Conservation (phyloP, 2,888 invertebrate species). For the Hypomecis atomaria region DNA sequence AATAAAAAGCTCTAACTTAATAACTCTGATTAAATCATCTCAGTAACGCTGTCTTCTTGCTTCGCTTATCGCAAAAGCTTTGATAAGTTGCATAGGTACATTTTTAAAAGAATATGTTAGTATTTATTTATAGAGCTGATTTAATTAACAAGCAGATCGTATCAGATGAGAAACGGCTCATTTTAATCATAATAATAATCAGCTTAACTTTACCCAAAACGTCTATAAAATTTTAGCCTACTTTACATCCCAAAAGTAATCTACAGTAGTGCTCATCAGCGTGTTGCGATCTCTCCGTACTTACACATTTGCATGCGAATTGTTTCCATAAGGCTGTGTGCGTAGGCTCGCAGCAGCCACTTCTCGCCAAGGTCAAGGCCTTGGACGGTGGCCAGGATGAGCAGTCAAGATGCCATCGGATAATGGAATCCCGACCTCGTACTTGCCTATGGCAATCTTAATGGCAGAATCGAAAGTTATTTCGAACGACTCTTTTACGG, state of each 20-base stretch:
- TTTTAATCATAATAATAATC: neutral
- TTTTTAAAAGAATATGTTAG: too few species aligned
- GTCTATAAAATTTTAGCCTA: neutral
- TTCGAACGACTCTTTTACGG: constrained; percentile 7
- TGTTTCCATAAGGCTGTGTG: constrained; percentile 65
- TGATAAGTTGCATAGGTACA: too few species aligned
- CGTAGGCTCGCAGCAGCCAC: constrained; percentile 64
- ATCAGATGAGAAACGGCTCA: neutral
- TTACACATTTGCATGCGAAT: constrained; percentile 71
- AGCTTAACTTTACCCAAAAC: neutral
- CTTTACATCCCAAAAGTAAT: constrained; percentile 15
- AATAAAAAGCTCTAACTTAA: constrained; percentile 9
- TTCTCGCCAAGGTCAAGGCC: constrained; percentile 66
- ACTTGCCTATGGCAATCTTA: constrained; percentile 35
- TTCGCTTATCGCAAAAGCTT: too few species aligned
- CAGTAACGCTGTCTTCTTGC: too few species aligned
- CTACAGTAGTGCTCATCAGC: constrained; percentile 43
- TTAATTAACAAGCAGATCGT: too few species aligned
- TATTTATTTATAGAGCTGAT: too few species aligned
- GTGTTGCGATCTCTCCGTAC: constrained; percentile 55
- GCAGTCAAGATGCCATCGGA: constrained; percentile 56
- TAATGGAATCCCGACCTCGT: constrained; percentile 54
- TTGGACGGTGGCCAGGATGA: constrained; percentile 70
- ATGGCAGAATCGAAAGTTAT: constrained; percentile 28
- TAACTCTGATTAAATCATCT: too few species aligned